Conservation (phyloP, 2,888 invertebrate genomes). For the Drosophila multiciliata region DNA sequence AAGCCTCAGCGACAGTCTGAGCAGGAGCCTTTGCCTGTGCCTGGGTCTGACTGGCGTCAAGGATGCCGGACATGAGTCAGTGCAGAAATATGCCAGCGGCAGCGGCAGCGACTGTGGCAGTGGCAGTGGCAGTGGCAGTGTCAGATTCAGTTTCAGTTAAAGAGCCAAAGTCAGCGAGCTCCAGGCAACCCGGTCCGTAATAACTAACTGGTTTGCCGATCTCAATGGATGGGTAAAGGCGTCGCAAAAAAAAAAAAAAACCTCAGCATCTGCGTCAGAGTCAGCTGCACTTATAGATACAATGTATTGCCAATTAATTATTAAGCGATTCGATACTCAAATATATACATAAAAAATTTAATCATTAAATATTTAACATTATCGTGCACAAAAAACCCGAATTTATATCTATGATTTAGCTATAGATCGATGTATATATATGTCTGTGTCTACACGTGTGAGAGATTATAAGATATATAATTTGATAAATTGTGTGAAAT, state of each 20-base stretch:
- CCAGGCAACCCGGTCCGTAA: conserved; percentile 25
- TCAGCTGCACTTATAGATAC: conserved; percentile 26
- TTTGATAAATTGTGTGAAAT: conserved; percentile 24
- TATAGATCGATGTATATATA: background rate
- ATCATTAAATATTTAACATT: conserved; percentile 14
- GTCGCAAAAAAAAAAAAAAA: background rate
- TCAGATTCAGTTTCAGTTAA: conserved; percentile 25
- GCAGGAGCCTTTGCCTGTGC: conserved; percentile 22
- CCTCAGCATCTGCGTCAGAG: conserved; percentile 5
- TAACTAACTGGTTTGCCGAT: conserved; percentile 49
- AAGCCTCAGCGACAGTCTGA: conserved; percentile 43
- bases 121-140: conserved; percentile 6
- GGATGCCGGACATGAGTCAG: conserved; percentile 63
- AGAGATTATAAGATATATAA: conserved; percentile 14
- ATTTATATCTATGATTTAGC: background rate
- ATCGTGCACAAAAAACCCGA: conserved; percentile 4
- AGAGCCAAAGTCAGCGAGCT: conserved; percentile 16
- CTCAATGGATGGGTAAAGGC: conserved; percentile 12
- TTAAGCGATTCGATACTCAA: conserved; percentile 7
- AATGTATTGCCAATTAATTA: conserved; percentile 31
- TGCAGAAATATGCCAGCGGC: conserved; percentile 50
- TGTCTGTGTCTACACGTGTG: background rate
- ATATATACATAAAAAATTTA: background rate
- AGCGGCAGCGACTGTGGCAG: background rate
- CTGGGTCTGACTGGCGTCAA: conserved; percentile 29